A percentile compares a stretch with the other conserved stretches of the same genome.
These are phyloP conservation scores for Lamellibrachia luymesi DNA, from an alignment of 1,140 invertebrate species.

Conservation along the genomic window DNA sequence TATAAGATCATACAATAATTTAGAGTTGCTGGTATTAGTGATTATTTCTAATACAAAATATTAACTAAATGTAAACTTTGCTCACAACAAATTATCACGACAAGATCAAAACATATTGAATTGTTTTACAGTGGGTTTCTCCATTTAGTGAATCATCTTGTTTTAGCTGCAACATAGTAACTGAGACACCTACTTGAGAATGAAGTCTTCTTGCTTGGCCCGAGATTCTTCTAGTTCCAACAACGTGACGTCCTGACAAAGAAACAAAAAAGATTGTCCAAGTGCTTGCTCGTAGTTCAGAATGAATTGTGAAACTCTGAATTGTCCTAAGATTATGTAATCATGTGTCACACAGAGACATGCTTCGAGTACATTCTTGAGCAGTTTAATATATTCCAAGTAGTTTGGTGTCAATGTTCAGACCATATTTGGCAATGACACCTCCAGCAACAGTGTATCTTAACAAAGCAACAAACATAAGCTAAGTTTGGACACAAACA, in stretches of 20 bases:
- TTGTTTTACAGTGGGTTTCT: background rate
- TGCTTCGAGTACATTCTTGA: background rate
- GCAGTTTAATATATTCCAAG: background rate
- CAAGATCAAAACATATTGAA: background rate
- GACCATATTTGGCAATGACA: background rate
- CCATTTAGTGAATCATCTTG: background rate
- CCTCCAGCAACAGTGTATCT: background rate
- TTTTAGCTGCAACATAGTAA: background rate
- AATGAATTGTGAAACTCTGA: background rate
- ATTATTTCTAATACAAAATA: no score
- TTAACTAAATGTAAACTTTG: no score
- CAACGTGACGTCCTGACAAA: slow-evolving; percentile 70
- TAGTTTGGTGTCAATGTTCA: background rate
- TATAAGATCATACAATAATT: no score
- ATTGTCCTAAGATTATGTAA: background rate
- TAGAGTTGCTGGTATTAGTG: no score
- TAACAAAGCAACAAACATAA: background rate
- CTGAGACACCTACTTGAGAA: slow-evolving; percentile 55
- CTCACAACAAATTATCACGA: no score
- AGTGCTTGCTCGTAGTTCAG: background rate
- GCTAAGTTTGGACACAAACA: no score
- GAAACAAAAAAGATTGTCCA: background rate
- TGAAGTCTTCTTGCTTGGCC: slow-evolving; percentile 68
- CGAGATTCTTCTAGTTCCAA: slow-evolving; percentile 67
- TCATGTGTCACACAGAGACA: background rate